A percentile compares a stretch with the other conserved stretches of the same genome.
These are phyloP conservation scores for Arbacia lixula DNA, from an alignment of 53 echinoderm and acorn worm species.

Conservation along the genomic window DNA sequence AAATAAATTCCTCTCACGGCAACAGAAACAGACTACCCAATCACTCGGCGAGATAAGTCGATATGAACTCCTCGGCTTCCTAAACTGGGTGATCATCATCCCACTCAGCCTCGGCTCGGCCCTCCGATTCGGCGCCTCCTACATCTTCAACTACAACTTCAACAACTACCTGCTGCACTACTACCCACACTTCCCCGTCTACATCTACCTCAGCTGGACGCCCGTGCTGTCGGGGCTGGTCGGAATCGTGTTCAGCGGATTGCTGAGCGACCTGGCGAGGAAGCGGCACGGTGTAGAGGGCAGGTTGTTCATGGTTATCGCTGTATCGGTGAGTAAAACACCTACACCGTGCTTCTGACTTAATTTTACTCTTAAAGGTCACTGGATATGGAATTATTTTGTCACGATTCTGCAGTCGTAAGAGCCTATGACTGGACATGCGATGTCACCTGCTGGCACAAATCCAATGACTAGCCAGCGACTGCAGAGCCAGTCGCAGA, in stretches of 20 bases:
- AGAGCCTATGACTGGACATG: too few species aligned
- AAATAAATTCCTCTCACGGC: too few species aligned
- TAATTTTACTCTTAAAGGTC: too few species aligned
- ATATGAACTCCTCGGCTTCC: slow-evolving; percentile 18
- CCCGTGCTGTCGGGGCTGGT: slow-evolving; percentile 21
- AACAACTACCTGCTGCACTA: slow-evolving; percentile 50
- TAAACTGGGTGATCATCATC: slow-evolving; percentile 28
- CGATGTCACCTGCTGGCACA: too few species aligned
- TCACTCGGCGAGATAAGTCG: slow-evolving; percentile 14
- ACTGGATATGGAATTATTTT: too few species aligned
- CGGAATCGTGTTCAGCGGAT: slow-evolving; percentile 8
- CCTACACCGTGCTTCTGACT: too few species aligned
- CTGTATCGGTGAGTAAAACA: slow-evolving; percentile 8
- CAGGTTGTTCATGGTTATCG: slow-evolving; percentile 13
- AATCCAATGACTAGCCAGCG: too few species aligned
- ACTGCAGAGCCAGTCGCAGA: too few species aligned
- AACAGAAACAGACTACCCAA: slow-evolving; percentile 12
- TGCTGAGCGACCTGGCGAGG: slow-evolving; percentile 24
- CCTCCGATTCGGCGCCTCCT: slow-evolving; percentile 43
- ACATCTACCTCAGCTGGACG: slow-evolving; percentile 42
- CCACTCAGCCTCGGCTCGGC: slow-evolving; percentile 39
- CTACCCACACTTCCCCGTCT: slow-evolving; percentile 43
- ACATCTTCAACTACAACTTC: slow-evolving; percentile 60
- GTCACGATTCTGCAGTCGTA: too few species aligned
- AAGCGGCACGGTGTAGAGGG: slow-evolving; percentile 18